A percentile compares a stretch with the other conserved stretches of the same genome.
Evolutionary conservation across 2,797 vertebrate species (phyloP).

Genomic region (Sebastes melanostomus): DNA sequence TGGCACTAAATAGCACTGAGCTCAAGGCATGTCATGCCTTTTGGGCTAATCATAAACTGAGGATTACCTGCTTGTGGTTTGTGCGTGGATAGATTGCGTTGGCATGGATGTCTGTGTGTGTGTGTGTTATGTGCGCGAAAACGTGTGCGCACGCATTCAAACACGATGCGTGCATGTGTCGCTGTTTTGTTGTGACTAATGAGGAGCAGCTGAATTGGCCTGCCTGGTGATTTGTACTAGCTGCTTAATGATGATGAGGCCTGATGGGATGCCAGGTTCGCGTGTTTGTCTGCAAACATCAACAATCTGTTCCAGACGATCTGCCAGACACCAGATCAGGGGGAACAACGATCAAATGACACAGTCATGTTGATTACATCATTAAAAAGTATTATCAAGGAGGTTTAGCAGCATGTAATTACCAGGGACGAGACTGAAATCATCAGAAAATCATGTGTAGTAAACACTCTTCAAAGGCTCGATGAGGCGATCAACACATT

Average conservation of each 20-base stretch:
- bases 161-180: slow-evolving; percentile 37
- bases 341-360: slow-evolving; percentile 74
- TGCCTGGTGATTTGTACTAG: slow-evolving; percentile 84
- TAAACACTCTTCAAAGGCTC: slow-evolving; percentile 60
- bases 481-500: slow-evolving; percentile 55
- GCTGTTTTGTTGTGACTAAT: slow-evolving; percentile 82
- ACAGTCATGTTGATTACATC: slow-evolving; percentile 80
- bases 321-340: slow-evolving; percentile 79
- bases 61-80: slow-evolving; percentile 47
- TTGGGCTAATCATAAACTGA: slow-evolving; percentile 60
- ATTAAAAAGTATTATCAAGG: slow-evolving; percentile 79
- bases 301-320: slow-evolving; percentile 84
- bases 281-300: slow-evolving; percentile 85
- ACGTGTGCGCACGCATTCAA: not conserved
- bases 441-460: slow-evolving; percentile 57
- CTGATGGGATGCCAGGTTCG: slow-evolving; percentile 84
- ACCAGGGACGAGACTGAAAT: slow-evolving; percentile 65
- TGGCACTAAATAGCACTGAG: slow-evolving; percentile 56
- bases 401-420: slow-evolving; percentile 75
- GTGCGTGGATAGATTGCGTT: slow-evolving; percentile 6
- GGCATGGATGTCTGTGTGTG: slow-evolving; percentile 7
- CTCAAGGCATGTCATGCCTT: slow-evolving; percentile 50
- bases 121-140: not conserved
- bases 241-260: slow-evolving; percentile 88
- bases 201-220: slow-evolving; percentile 83